Evolutionary conservation across 2,888 invertebrate species (phyloP).

Genomic region (Lepetodrilus schrolli): DNA sequence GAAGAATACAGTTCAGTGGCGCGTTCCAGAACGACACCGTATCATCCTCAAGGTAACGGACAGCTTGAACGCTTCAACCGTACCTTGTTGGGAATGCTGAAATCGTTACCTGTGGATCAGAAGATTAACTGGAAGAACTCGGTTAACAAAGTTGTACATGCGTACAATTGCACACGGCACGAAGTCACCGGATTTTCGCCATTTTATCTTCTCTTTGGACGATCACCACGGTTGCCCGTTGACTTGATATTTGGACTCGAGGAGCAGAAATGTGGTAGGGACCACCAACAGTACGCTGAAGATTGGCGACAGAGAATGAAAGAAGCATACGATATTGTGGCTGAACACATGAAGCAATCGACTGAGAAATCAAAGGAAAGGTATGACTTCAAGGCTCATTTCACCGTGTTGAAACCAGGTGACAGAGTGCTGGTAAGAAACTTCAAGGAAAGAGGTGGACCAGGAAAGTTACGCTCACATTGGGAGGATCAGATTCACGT

Average conservation of each 20-base stretch:
- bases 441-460: conserved; percentile 28
- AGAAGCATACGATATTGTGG: conserved; percentile 28
- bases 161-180: conserved; percentile 34
- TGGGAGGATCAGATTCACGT: conserved; percentile 34
- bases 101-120: conserved; percentile 7
- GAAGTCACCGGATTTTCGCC: conserved; percentile 30
- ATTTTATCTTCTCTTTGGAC: conserved; percentile 34
- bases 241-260: conserved; percentile 31
- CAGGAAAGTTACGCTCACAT: conserved; percentile 34
- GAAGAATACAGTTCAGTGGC: not conserved
- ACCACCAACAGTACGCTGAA: not conserved
- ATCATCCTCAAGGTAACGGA: conserved; percentile 35
- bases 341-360: not conserved
- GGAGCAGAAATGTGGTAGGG: not conserved
- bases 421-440: conserved; percentile 32
- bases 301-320: conserved; percentile 26
- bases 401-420: conserved; percentile 4
- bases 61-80: conserved; percentile 34
- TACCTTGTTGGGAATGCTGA: conserved; percentile 29
- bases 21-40: conserved; percentile 32
- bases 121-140: conserved; percentile 32
- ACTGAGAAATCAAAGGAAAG: conserved; percentile 14
- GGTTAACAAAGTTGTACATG: conserved; percentile 32
- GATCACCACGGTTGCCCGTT: conserved; percentile 31
- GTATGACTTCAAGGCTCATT: not conserved